Evolutionary conservation across 2,113 vertebrate species (phyloP).

Genomic region (Xiphorhynchus elegans): DNA sequence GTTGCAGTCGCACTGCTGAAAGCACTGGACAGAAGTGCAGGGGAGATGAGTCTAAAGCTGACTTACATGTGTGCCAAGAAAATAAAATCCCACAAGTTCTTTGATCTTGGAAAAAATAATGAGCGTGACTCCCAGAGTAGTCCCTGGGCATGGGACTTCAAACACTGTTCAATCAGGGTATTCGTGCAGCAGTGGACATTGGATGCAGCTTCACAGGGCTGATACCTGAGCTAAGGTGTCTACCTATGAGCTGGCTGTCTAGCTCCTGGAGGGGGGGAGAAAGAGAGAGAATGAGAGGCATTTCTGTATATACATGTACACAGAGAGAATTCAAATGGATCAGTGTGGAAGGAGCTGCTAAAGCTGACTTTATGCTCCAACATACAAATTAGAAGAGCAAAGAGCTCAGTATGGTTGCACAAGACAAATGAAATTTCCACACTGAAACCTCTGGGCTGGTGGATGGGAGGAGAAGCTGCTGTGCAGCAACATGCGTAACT

Average conservation of each 20-base stretch:
- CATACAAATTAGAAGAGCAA: neutral
- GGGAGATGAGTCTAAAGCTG: neutral
- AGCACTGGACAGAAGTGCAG: neutral
- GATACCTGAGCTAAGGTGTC: neutral
- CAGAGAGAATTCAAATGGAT: neutral
- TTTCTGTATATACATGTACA: neutral
- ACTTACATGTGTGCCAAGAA: neutral
- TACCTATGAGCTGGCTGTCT: neutral
- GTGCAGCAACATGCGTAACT: accelerated
- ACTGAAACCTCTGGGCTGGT: neutral
- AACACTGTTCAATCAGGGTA: neutral
- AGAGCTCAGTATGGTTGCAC: neutral
- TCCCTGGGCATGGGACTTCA: neutral
- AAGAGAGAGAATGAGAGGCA: neutral
- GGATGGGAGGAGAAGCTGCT: neutral
- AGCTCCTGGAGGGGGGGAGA: neutral
- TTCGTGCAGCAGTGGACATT: accelerated
- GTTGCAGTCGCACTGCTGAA: neutral
- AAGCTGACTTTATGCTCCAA: neutral
- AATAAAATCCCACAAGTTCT: neutral
- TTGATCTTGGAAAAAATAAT: neutral
- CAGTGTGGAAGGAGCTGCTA: neutral
- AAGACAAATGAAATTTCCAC: neutral
- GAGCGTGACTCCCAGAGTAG: neutral
- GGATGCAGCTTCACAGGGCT: neutral